A percentile compares a stretch with the other conserved stretches of the same genome.
phyloP scores from a whole-genome alignment of 2,888 invertebrate genomes.

The Cantharis rustica region DNA sequence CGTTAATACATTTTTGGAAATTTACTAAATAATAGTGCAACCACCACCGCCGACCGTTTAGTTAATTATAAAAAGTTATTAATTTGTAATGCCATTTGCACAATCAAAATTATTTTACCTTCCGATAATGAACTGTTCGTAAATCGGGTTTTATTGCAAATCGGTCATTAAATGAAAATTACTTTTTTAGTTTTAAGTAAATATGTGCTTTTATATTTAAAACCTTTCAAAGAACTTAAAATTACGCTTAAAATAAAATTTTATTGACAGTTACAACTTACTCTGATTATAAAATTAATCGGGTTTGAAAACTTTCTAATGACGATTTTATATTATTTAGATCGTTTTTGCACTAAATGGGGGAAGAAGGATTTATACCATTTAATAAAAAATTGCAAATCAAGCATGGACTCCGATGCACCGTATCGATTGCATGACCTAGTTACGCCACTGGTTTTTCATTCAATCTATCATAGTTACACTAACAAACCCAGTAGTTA shows the following conservation, averaged over 20 bases:
- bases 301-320: neutral
- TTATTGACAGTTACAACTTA: neutral
- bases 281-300: neutral
- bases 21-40: neutral
- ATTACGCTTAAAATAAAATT: neutral
- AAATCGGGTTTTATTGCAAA: neutral
- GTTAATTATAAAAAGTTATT: neutral
- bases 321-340: neutral
- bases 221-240: neutral
- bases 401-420: neutral
- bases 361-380: neutral
- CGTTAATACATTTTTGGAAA: neutral
- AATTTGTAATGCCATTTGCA: neutral
- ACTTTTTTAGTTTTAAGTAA: neutral
- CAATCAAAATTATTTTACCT: neutral
- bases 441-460: neutral
- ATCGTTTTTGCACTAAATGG: neutral
- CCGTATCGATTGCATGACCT: neutral
- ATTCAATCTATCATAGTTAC: neutral
- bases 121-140: neutral
- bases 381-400: neutral
- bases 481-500: neutral
- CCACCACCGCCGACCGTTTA: neutral
- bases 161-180: neutral
- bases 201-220: neutral